These are phyloP conservation scores for Oreamnos americanus DNA, from an alignment of 2,113 vertebrate species.

Conservation along the genomic window DNA sequence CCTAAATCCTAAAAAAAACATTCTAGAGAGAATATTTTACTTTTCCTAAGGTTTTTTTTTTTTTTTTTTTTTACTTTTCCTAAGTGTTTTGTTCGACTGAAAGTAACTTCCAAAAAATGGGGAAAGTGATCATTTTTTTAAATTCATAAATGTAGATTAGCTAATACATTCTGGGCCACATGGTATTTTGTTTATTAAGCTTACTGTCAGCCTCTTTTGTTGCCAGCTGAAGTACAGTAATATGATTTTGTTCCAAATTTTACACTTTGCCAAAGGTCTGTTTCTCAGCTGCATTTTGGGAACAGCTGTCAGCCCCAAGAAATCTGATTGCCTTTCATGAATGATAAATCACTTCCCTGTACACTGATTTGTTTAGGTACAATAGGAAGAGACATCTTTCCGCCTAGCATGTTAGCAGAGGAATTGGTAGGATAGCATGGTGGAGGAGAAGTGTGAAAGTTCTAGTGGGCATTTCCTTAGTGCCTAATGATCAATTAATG, in stretches of 20 bases:
- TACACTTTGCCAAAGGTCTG: constrained; percentile 68
- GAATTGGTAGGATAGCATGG: not conserved
- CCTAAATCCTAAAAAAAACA: not conserved
- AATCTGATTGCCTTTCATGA: constrained; percentile 70
- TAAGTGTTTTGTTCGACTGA: not conserved
- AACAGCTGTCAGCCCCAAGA: constrained; percentile 72
- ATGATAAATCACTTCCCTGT: constrained; percentile 70
- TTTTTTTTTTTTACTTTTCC: not conserved
- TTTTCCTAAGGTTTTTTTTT: not conserved
- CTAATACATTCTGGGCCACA: not conserved
- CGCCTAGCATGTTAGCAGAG: not conserved
- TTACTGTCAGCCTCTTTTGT: constrained; percentile 48
- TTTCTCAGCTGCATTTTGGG: constrained; percentile 73
- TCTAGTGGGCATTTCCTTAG: not conserved
- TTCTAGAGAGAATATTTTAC: not conserved
- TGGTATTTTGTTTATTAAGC: constrained; percentile 63
- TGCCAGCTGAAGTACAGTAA: constrained; percentile 62
- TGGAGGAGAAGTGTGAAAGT: not conserved
- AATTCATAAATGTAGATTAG: not conserved
- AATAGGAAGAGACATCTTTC: constrained; percentile 53
- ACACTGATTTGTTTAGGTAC: constrained; percentile 62
- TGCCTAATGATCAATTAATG: constrained; percentile 46
- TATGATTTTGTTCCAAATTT: constrained; percentile 68
- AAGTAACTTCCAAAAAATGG: not conserved
- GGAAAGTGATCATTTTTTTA: not conserved